Conservation (phyloP, 2,888 invertebrate species). For the Muscina levida region DNA sequence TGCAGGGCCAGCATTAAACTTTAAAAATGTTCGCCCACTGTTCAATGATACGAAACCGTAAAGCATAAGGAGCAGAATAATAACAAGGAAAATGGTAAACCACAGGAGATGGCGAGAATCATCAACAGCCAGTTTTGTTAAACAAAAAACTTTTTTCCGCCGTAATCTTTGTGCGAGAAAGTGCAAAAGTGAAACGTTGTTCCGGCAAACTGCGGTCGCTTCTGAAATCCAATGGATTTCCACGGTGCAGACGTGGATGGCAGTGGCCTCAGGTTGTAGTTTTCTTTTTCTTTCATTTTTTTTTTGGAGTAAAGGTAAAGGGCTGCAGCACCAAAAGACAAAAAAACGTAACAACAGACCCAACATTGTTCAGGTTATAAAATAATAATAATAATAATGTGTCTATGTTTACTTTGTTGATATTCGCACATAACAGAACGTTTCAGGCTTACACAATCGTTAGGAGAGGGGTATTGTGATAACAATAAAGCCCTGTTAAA, state of each 20-base stretch:
- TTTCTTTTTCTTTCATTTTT: background rate
- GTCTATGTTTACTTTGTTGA: conserved; percentile 8
- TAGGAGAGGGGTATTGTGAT: conserved; percentile 9
- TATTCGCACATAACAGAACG: background rate
- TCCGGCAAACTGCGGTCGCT: conserved; percentile 5
- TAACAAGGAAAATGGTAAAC: no score
- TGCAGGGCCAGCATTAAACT: no score
- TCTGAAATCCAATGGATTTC: conserved; percentile 10
- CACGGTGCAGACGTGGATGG: background rate
- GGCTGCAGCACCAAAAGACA: background rate
- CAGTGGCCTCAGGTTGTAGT: background rate
- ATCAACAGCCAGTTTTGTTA: conserved; percentile 12
- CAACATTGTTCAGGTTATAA: conserved; percentile 4
- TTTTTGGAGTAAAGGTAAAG: background rate
- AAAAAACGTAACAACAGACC: no score
- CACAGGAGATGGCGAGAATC: background rate
- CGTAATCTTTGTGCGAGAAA: conserved; percentile 23
- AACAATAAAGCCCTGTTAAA: conserved; percentile 26
- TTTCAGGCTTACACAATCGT: no score
- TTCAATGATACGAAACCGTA: no score
- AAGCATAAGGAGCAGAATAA: no score
- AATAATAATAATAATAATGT: conserved; percentile 21
- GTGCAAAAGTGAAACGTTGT: conserved; percentile 27
- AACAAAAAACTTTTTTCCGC: conserved; percentile 12
- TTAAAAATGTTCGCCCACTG: no score